These are phyloP conservation scores for Chloromyia formosa DNA, from an alignment of 2,888 invertebrate species.

Conservation along the genomic window DNA sequence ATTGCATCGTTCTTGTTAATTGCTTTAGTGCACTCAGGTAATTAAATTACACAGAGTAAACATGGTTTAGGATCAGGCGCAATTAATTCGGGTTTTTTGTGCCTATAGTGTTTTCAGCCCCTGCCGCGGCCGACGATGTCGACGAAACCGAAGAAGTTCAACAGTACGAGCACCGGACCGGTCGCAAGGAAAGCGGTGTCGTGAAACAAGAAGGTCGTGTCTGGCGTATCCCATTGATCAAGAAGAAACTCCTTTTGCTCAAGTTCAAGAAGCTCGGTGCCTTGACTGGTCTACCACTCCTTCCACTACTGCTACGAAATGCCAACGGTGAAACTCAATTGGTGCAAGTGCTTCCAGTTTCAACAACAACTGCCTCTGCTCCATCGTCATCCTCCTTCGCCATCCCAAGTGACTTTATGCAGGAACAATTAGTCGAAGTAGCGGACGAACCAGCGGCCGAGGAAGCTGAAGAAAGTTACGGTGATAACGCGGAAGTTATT, in stretches of 20 bases:
- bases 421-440: conserved; percentile 52
- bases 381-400: conserved; percentile 59
- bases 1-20: conserved; percentile 14
- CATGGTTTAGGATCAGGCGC: not conserved
- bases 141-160: conserved; percentile 3
- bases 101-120: conserved; percentile 2
- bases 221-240: conserved; percentile 57
- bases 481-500: conserved; percentile 31
- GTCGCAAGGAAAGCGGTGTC: conserved; percentile 23
- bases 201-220: conserved; percentile 52
- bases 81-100: conserved; percentile 9
- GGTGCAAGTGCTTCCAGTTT: conserved; percentile 58
- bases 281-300: conserved; percentile 54
- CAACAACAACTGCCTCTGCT: conserved; percentile 50
- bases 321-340: conserved; percentile 59
- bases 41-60: not conserved
- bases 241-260: conserved; percentile 59
- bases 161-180: conserved; percentile 27
- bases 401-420: conserved; percentile 58
- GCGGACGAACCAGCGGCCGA: conserved; percentile 52
- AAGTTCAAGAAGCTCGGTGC: conserved; percentile 59
- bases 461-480: conserved; percentile 54
- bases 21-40: conserved; percentile 35
- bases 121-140: conserved; percentile 16
- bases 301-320: conserved; percentile 57